Evolutionary conservation across 2,797 vertebrate species (phyloP).

Genomic region (Typhlichthys subterraneus): DNA sequence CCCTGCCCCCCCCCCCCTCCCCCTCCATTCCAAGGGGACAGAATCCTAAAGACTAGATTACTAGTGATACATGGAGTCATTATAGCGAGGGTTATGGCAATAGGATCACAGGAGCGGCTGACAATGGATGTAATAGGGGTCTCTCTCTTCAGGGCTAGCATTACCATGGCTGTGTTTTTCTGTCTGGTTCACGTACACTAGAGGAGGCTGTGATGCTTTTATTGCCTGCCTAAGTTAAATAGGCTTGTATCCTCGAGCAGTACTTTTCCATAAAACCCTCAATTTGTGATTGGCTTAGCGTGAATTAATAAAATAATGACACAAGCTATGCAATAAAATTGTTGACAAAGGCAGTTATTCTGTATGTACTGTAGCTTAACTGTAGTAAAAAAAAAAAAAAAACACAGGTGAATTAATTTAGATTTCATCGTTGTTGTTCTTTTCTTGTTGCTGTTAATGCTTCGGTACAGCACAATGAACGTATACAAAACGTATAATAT

Average conservation of each 20-base stretch:
- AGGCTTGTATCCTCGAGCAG: conserved; percentile 40
- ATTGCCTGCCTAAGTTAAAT: conserved; percentile 48
- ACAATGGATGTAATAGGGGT: conserved; percentile 70
- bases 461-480: conserved; percentile 30
- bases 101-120: conserved; percentile 67
- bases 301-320: conserved; percentile 44
- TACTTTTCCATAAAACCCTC: conserved; percentile 42
- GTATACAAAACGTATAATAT: not conserved
- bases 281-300: conserved; percentile 31
- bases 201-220: conserved; percentile 46
- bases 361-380: conserved; percentile 7
- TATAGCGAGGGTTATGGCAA: conserved; percentile 73
- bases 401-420: conserved; percentile 22
- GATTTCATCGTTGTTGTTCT: conserved; percentile 9
- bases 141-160: conserved; percentile 61
- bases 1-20: conserved; percentile 1
- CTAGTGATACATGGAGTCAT: conserved; percentile 78
- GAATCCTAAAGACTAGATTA: conserved; percentile 80
- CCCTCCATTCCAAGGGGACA: conserved; percentile 65
- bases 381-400: conserved; percentile 28
- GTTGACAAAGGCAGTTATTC: conserved; percentile 32
- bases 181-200: conserved; percentile 56
- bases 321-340: conserved; percentile 34
- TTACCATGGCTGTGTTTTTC: conserved; percentile 59
- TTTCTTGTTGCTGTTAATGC: conserved; percentile 12